Percentiles rank a stretch among this genome's conserved stretches.
Conservation (phyloP, 2,888 invertebrate genomes). For the Campoplex capitator region DNA sequence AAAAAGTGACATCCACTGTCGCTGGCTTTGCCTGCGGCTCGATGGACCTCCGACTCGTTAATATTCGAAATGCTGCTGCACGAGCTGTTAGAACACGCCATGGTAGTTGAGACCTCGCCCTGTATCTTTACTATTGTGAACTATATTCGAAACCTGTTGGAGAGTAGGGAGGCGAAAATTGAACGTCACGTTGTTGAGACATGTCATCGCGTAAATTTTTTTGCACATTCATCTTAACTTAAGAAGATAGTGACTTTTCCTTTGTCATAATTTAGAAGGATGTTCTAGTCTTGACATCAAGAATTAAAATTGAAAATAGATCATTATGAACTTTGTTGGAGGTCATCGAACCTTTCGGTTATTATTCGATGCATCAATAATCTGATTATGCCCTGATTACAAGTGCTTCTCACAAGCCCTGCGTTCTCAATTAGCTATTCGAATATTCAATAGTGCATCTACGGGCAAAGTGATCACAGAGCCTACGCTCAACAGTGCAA, state of each 20-base stretch:
- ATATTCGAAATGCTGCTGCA: constrained; percentile 56
- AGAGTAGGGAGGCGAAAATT: background rate
- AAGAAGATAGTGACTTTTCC: too few species aligned
- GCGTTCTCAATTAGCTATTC: constrained; percentile 44
- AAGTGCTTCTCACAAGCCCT: constrained; percentile 44
- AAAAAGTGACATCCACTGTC: constrained; percentile 55
- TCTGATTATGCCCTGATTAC: constrained; percentile 51
- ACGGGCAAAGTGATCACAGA: constrained; percentile 12
- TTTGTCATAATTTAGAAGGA: too few species aligned
- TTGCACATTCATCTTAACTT: background rate
- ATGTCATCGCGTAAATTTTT: background rate
- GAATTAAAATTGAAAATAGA: too few species aligned
- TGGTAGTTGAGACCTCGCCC: background rate
- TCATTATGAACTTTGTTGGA: background rate
- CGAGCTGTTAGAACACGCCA: constrained; percentile 19
- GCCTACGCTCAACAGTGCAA: constrained; percentile 17
- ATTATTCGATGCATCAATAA: constrained; percentile 54
- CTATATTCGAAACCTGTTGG: background rate
- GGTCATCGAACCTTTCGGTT: constrained; percentile 10
- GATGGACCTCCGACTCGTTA: constrained; percentile 63
- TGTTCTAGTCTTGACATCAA: too few species aligned
- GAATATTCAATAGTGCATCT: constrained; percentile 45
- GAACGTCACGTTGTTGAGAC: background rate
- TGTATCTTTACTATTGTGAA: background rate
- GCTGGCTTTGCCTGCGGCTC: constrained; percentile 54